Evolutionary conservation across 53 echinoderm and acorn worm genomes (phyloP).

Genomic region (Holothuria scabra): DNA sequence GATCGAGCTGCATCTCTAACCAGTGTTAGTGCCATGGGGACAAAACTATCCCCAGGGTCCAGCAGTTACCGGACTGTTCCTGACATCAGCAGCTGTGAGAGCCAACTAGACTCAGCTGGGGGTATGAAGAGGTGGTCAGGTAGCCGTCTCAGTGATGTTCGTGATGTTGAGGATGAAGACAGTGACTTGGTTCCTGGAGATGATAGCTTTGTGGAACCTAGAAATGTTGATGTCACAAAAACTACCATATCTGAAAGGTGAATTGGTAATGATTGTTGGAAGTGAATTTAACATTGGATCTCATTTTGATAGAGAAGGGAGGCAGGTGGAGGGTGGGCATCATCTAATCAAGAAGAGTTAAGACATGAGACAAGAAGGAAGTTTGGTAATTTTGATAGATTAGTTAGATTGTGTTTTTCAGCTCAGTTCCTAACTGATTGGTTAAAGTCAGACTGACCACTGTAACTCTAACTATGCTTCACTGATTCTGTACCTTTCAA

Average conservation of each 20-base stretch:
- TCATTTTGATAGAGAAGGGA: not conserved
- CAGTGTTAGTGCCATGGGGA: constrained; percentile 9
- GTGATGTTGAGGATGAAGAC: constrained; percentile 60
- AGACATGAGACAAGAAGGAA: not conserved
- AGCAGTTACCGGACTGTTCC: constrained; percentile 74
- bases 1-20: constrained; percentile 13
- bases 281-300: not conserved
- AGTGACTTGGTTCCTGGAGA: constrained; percentile 91
- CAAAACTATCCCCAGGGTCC: constrained; percentile 17
- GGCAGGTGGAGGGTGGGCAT: too few species aligned
- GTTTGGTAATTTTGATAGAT: too few species aligned
- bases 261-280: constrained; percentile 14
- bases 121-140: constrained; percentile 60
- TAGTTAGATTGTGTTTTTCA: too few species aligned
- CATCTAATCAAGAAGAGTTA: not conserved
- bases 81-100: constrained; percentile 89
- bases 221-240: constrained; percentile 77
- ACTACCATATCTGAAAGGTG: not conserved
- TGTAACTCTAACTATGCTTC: too few species aligned
- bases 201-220: constrained; percentile 76
- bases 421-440: too few species aligned
- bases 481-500: too few species aligned
- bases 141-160: constrained; percentile 22
- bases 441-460: too few species aligned
- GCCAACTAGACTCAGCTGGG: constrained; percentile 91